phyloP scores from a whole-genome alignment of 2,888 invertebrate genomes.

The Brachylomia viminalis region DNA sequence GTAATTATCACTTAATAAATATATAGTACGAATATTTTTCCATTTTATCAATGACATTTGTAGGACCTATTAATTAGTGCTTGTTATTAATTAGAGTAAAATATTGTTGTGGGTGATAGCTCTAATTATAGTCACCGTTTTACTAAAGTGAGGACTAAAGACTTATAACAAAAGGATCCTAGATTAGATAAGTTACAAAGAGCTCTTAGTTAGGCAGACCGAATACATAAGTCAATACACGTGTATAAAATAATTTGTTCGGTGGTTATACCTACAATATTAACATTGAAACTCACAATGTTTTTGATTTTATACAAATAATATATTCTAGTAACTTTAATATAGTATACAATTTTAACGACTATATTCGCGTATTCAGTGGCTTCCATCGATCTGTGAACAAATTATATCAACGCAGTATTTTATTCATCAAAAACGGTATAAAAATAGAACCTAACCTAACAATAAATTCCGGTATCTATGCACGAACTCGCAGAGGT shows the following conservation, averaged over 20 bases:
- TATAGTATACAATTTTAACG: neutral
- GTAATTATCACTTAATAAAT: neutral
- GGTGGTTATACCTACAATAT: neutral
- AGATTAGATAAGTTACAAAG: conserved; percentile 34
- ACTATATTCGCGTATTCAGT: conserved; percentile 34
- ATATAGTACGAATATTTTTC: neutral
- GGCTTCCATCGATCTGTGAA: conserved; percentile 44
- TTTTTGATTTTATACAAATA: neutral
- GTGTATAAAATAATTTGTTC: neutral
- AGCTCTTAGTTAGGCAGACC: conserved; percentile 8
- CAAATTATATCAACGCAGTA: conserved; percentile 52
- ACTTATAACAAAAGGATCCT: conserved; percentile 30
- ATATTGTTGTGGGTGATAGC: neutral
- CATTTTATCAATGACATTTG: neutral
- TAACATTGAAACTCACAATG: neutral
- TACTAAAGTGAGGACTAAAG: conserved; percentile 1
- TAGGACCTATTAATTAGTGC: neutral
- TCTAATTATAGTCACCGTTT: conserved; percentile 21
- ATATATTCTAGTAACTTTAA: neutral
- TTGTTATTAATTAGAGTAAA: conserved; percentile 2
- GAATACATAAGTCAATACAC: neutral
- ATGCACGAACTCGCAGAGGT: conserved; percentile 71
- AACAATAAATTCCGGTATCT: conserved; percentile 77
- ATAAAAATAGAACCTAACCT: conserved; percentile 68
- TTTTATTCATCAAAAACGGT: conserved; percentile 66